phyloP scores from a whole-genome alignment of 2,113 vertebrate species.

The Centropus unirufus region DNA sequence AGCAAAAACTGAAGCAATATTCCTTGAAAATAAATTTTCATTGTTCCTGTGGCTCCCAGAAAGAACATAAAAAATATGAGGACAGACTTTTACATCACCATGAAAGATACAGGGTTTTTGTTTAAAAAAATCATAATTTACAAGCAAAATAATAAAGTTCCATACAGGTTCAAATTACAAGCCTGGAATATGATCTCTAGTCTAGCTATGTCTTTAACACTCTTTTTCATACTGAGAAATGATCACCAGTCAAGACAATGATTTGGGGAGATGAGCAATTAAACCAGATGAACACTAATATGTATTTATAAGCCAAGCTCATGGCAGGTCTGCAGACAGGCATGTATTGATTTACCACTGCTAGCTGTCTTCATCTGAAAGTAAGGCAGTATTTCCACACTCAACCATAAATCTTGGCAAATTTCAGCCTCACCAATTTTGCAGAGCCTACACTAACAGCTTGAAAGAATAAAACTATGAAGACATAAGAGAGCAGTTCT shows the following conservation, averaged over 20 bases:
- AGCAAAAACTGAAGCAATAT: neutral
- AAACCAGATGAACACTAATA: conserved; percentile 6
- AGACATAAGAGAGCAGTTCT: neutral
- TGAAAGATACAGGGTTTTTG: neutral
- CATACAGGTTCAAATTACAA: neutral
- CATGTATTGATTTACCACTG: conserved; percentile 55
- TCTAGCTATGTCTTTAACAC: neutral
- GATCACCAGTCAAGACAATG: neutral
- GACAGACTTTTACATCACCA: neutral
- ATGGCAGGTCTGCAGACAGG: neutral
- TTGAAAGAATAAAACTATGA: conserved; percentile 25
- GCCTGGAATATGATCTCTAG: neutral
- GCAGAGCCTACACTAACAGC: conserved; percentile 15
- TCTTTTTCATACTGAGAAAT: conserved; percentile 12
- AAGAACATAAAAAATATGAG: neutral
- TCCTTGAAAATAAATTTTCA: neutral
- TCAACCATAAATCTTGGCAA: conserved; percentile 48
- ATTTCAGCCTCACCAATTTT: conserved; percentile 41
- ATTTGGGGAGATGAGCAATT: conserved; percentile 41
- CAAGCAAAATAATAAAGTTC: neutral
- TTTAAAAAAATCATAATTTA: neutral
- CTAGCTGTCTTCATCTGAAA: conserved; percentile 18
- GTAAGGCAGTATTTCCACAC: conserved; percentile 2
- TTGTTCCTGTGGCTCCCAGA: neutral
- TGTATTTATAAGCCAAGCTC: conserved; percentile 1